These are phyloP conservation scores for Orbicella faveolata DNA, from an alignment of 64 coral and sea anemone species.

Conservation along the genomic window DNA sequence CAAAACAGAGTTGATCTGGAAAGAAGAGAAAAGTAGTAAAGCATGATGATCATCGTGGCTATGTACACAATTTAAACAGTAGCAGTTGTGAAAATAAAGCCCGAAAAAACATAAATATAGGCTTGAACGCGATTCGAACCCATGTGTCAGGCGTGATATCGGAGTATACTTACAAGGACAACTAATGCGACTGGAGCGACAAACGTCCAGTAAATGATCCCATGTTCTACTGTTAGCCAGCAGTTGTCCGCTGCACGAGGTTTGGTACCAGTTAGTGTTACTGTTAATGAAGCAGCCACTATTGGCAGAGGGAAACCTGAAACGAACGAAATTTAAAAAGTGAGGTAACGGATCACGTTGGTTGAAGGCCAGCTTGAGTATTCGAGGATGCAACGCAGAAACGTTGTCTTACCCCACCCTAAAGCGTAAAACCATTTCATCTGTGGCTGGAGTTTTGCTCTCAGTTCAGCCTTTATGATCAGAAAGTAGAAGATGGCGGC, in stretches of 20 bases:
- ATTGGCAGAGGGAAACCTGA: slow-evolving; percentile 18
- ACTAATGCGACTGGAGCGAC: not conserved
- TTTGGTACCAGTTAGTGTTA: slow-evolving; percentile 6
- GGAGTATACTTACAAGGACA: not conserved
- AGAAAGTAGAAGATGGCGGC: slow-evolving; percentile 47
- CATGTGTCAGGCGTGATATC: no score
- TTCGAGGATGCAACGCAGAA: no score
- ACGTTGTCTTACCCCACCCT: slow-evolving; percentile 58
- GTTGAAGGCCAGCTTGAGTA: not conserved
- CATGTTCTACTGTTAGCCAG: slow-evolving; percentile 15
- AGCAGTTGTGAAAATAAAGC: no score
- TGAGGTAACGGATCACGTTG: not conserved
- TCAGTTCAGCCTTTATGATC: slow-evolving; percentile 41
- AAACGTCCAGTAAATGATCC: slow-evolving; percentile 29
- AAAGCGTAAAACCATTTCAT: slow-evolving; percentile 59
- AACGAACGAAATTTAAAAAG: not conserved
- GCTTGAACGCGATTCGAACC: no score
- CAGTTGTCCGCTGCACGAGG: not conserved
- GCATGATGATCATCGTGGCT: not conserved
- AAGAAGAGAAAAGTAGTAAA: not conserved
- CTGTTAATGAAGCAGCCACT: slow-evolving; percentile 1
- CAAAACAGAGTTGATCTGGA: slow-evolving; percentile 28
- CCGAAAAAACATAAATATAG: no score
- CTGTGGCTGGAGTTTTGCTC: slow-evolving; percentile 18
- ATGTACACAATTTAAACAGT: no score